Evolutionary conservation across 2,888 invertebrate genomes (phyloP).

Genomic region (Tuberolachnus salignus): DNA sequence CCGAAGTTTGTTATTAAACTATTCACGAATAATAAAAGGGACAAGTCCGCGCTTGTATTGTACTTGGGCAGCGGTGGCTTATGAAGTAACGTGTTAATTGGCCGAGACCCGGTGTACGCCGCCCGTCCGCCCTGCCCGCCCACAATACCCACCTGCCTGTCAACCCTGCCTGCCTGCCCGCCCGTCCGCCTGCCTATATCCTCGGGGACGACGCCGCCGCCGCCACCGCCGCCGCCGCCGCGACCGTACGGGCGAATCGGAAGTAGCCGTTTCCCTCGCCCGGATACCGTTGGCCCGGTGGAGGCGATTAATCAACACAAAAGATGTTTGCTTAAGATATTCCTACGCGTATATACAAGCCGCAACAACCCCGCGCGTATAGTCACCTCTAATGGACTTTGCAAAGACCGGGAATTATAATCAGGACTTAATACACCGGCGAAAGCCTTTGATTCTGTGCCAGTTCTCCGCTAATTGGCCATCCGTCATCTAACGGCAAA

Average conservation of each 20-base stretch:
- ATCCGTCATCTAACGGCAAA: conserved; percentile 58
- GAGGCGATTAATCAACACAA: conserved; percentile 55
- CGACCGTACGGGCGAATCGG: conserved; percentile 19
- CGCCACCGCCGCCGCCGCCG: too few species aligned
- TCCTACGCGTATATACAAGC: background rate
- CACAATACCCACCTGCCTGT: background rate
- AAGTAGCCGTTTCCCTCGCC: conserved; percentile 41
- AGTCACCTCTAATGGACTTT: conserved; percentile 56
- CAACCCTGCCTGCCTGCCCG: too few species aligned
- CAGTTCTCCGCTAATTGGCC: conserved; percentile 59
- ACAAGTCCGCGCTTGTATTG: conserved; percentile 27
- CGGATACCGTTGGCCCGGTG: background rate
- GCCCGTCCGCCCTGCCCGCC: too few species aligned
- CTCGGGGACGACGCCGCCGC: conserved; percentile 42
- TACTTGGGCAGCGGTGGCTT: conserved; percentile 13
- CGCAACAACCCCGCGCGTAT: conserved; percentile 62
- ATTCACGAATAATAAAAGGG: conserved; percentile 55
- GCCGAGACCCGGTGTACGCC: conserved; percentile 11
- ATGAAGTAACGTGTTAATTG: conserved; percentile 54
- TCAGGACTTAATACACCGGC: conserved; percentile 23
- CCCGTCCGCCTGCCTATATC: background rate
- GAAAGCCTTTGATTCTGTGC: conserved; percentile 57
- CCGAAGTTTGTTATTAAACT: conserved; percentile 55
- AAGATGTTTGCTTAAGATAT: conserved; percentile 45
- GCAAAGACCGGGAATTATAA: conserved; percentile 54